Evolutionary conservation across 2,797 vertebrate genomes (phyloP).

Genomic region (Acanthurus leucopareius): DNA sequence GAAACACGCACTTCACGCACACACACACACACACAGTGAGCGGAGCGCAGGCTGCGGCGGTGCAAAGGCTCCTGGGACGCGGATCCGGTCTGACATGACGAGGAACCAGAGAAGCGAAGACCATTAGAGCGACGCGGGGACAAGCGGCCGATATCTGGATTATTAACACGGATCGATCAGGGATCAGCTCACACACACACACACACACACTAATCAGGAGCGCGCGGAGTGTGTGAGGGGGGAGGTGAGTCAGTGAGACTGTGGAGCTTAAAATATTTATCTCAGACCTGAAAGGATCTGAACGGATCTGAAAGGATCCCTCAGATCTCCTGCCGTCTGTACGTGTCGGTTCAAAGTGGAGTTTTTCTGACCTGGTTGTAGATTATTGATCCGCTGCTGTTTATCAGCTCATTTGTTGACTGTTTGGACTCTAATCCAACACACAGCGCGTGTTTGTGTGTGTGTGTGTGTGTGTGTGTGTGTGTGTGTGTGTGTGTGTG

Average conservation of each 20-base stretch:
- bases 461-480: background rate
- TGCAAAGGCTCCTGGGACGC: constrained; percentile 54
- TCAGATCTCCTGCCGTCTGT: no score
- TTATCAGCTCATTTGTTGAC: no score
- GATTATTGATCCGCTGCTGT: background rate
- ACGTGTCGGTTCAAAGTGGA: background rate
- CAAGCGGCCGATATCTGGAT: constrained; percentile 1
- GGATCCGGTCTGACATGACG: constrained; percentile 48
- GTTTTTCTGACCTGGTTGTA: background rate
- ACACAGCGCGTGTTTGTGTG: background rate
- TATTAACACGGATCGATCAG: background rate
- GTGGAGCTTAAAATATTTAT: background rate
- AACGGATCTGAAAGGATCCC: no score
- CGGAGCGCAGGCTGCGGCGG: background rate
- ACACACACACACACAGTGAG: constrained; percentile 30
- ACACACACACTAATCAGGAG: background rate
- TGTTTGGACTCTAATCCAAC: background rate
- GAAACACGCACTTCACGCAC: background rate
- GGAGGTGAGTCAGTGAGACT: background rate
- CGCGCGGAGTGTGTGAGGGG: background rate
- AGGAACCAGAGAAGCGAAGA: constrained; percentile 59
- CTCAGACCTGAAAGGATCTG: no score
- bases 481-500: no score
- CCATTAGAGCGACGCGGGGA: constrained; percentile 41
- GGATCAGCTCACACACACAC: no score